phyloP scores from a whole-genome alignment of 2,797 vertebrate genomes.

The Cottoperca gobio region DNA sequence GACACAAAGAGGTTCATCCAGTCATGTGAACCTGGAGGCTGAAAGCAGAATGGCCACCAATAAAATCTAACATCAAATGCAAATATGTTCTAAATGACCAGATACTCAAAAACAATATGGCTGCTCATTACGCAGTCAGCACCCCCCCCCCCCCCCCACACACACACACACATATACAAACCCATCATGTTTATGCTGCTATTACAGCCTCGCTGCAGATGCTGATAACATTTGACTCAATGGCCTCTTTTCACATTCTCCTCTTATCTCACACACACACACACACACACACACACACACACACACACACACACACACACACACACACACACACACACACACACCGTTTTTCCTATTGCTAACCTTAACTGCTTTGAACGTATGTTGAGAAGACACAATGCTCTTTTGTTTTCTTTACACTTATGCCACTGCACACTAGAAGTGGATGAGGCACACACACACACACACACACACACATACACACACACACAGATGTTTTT shows the following conservation, averaged over 20 bases:
- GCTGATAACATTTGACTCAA: slow-evolving; percentile 33
- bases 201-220: slow-evolving; percentile 14
- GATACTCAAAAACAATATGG: slow-evolving; percentile 9
- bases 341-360: too few species aligned
- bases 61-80: slow-evolving; percentile 8
- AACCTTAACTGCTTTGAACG: too few species aligned
- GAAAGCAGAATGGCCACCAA: neutral
- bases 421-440: neutral
- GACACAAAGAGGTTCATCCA: neutral
- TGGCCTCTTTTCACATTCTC: slow-evolving; percentile 8
- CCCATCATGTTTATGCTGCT: slow-evolving; percentile 15
- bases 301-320: too few species aligned
- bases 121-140: neutral
- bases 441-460: neutral
- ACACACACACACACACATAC: neutral
- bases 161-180: neutral
- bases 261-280: neutral
- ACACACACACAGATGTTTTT: neutral
- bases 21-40: neutral
- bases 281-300: neutral
- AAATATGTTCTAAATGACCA: neutral
- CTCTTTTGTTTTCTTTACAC: too few species aligned
- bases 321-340: neutral
- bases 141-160: neutral
- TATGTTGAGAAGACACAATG: too few species aligned